Conservation (phyloP, 2,888 invertebrate species). For the Allygus modestus region DNA sequence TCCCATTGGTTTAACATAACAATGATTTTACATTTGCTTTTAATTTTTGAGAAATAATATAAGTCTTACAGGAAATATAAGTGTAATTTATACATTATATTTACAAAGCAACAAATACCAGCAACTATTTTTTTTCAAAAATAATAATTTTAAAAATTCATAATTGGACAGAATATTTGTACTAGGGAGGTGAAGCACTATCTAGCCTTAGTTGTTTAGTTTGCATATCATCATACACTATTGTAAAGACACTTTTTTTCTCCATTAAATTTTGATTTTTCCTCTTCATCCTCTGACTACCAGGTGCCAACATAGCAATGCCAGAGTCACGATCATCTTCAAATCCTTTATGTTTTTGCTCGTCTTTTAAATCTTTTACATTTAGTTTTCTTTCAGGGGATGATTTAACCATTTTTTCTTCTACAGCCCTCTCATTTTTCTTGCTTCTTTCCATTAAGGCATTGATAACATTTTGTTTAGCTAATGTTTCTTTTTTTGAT, state of each 20-base stretch:
- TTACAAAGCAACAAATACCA: no score
- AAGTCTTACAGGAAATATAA: no score
- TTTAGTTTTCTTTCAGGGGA: constrained; percentile 37
- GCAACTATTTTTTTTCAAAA: no score
- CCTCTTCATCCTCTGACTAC: constrained; percentile 64
- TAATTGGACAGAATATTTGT: not conserved
- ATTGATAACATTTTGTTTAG: constrained; percentile 44
- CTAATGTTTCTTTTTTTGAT: not conserved
- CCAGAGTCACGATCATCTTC: constrained; percentile 88
- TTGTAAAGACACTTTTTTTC: constrained; percentile 95
- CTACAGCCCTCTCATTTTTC: not conserved
- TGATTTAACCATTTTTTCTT: constrained; percentile 28
- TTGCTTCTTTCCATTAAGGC: not conserved
- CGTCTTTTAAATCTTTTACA: constrained; percentile 59
- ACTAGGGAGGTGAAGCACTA: constrained; percentile 84
- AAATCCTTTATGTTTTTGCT: constrained; percentile 53
- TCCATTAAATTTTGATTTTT: constrained; percentile 79
- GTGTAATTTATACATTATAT: no score
- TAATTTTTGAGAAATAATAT: no score
- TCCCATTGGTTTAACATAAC: no score
- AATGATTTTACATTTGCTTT: no score
- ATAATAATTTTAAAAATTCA: not conserved
- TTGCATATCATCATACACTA: constrained; percentile 94
- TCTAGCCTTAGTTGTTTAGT: constrained; percentile 89
- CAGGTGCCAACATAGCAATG: constrained; percentile 79